Base-by-base conservation (phyloP, 2,888 invertebrate genomes). In the Cyclophora albipunctata region DNA sequence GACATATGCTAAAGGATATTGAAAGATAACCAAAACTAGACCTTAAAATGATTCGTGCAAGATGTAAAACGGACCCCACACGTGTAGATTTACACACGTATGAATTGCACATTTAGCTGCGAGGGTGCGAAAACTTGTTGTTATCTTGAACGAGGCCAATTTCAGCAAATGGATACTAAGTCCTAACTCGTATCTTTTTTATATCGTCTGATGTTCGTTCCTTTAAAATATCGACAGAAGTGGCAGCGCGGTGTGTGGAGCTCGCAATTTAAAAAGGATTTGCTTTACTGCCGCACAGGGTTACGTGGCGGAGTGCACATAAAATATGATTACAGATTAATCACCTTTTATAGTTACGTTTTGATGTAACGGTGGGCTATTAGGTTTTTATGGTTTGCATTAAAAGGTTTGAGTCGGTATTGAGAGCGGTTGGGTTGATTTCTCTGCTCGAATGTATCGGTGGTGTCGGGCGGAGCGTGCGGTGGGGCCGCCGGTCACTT, bases 91-190 rank as follows among this genome's bases (percentile, higher is more conserved):
- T 81, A 79, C 78, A 79, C 84, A 81, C 80, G 75, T 82, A 86
- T 87, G 86, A 86, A 86, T 84, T 84, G 83, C 86, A 81, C 86
- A 85, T 86, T 88, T 86, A 79, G 82, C 77, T 69, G 75, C 73
- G 85, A 87, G 87, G 86, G 88, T 85, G 87, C 81, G 88, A 88
- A 83, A 86, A 86, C 81, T 87, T 87, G 86, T 85, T 86, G 86
- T 86, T 89, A 89, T 89, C 88, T 86, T 71, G 73, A 81, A 84
- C 79, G 81, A 83, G 83, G 75, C 88, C 89, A 89, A 89, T 89
- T 88, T 88, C 84, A 72, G 79, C 84, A 87, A 89, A 89, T 88
- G 88, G 88, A 86, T 86, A 88, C 87, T 87, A 86, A 87, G 88
- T 87, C 85, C 86, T 84, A 81, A 82, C 81, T 77, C 84, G 84